phyloP scores from a whole-genome alignment of 2,888 invertebrate genomes.

The Aphodius sticticus region DNA sequence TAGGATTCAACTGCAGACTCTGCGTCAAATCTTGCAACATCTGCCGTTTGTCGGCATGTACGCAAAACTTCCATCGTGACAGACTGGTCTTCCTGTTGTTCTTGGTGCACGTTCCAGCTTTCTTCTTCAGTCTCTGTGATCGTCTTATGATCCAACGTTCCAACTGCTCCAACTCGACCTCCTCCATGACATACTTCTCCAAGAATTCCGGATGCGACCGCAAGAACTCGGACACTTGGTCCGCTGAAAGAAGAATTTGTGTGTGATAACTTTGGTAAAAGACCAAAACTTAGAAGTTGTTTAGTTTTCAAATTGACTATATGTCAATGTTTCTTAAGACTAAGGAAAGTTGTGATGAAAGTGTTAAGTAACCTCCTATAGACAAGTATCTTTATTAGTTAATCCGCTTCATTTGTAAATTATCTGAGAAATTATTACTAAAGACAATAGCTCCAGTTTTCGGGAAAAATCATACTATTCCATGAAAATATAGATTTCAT shows the following conservation, averaged over 20 bases:
- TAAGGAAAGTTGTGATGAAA: too few species aligned
- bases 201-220: conserved; percentile 70
- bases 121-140: conserved; percentile 63
- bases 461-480: too few species aligned
- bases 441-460: too few species aligned
- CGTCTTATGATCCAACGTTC: conserved; percentile 72
- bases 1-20: conserved; percentile 67
- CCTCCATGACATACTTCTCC: conserved; percentile 70
- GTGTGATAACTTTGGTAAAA: not conserved
- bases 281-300: too few species aligned
- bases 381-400: too few species aligned
- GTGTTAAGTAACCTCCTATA: too few species aligned
- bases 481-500: too few species aligned
- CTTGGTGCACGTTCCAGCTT: conserved; percentile 47
- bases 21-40: conserved; percentile 70
- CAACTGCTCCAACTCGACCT: conserved; percentile 69
- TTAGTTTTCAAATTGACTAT: too few species aligned
- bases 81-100: conserved; percentile 63
- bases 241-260: conserved; percentile 45
- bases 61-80: conserved; percentile 67
- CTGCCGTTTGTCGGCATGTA: conserved; percentile 71
- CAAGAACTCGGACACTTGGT: conserved; percentile 64
- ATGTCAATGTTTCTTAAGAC: too few species aligned
- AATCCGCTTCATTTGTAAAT: too few species aligned
- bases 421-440: too few species aligned